Evolutionary conservation across 2,888 invertebrate genomes (phyloP).

Genomic region (Nasonia oneida): DNA sequence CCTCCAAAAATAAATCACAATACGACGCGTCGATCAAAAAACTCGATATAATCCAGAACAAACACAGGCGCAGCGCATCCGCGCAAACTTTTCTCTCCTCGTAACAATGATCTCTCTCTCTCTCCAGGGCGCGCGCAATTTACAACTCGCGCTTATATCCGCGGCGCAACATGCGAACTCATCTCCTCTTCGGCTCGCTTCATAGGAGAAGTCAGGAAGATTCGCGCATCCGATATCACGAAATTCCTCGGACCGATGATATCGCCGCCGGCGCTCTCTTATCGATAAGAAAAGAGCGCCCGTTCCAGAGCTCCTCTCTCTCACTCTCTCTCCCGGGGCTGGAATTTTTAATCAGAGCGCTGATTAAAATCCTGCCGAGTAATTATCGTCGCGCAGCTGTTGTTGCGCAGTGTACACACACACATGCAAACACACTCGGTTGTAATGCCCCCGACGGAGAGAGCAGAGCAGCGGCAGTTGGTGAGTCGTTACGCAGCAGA

Average conservation of each 20-base stretch:
- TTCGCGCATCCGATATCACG: constrained; percentile 64
- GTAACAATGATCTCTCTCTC: background rate
- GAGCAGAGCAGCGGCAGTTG: background rate
- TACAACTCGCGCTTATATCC: constrained; percentile 29
- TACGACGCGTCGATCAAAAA: background rate
- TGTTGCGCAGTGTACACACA: background rate
- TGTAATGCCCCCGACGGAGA: constrained; percentile 1
- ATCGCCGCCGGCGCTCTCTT: constrained; percentile 67
- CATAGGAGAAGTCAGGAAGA: constrained; percentile 21
- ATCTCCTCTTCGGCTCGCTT: constrained; percentile 31
- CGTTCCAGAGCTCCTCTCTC: background rate
- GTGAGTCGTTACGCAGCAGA: constrained; percentile 44
- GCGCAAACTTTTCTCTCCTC: background rate
- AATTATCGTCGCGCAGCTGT: constrained; percentile 68
- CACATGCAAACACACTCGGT: background rate
- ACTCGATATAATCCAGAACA: constrained; percentile 19
- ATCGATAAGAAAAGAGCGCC: constrained; percentile 66
- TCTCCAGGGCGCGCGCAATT: constrained; percentile 15
- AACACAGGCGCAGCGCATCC: background rate
- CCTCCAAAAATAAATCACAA: constrained; percentile 2
- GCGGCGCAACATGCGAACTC: constrained; percentile 51
- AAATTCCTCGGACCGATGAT: constrained; percentile 69
- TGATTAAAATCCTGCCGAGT: constrained; percentile 77
- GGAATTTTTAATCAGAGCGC: constrained; percentile 75
- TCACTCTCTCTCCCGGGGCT: constrained; percentile 59